phyloP scores from a whole-genome alignment of 2,888 invertebrate genomes.

The Bugulina stolonifera region DNA sequence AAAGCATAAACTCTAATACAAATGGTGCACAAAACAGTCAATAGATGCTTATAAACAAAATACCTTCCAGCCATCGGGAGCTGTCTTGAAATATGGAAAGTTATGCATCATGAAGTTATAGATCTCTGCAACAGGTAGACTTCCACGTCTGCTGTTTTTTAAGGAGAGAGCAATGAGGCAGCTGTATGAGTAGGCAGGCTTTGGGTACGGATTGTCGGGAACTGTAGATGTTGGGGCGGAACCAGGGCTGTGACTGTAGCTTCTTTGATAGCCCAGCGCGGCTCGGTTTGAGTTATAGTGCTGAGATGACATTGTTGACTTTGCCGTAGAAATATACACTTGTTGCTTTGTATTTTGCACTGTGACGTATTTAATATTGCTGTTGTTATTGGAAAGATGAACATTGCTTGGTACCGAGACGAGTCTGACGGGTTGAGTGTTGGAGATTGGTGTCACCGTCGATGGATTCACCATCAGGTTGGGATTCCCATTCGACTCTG shows the following conservation, averaged over 20 bases:
- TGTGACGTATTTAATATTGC: conserved; percentile 25
- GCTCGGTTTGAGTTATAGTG: background rate
- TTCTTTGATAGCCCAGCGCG: background rate
- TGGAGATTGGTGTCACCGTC: conserved; percentile 23
- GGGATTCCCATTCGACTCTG: conserved; percentile 26
- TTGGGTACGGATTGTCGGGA: conserved; percentile 63
- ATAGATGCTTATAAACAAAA: no score
- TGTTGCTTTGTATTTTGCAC: conserved; percentile 1
- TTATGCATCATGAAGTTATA: conserved; percentile 99
- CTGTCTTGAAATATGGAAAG: conserved; percentile 96
- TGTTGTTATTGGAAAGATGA: conserved; percentile 11
- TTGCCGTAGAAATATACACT: conserved; percentile 24
- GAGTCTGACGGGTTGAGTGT: background rate
- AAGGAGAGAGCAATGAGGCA: conserved; percentile 96
- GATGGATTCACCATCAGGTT: conserved; percentile 26
- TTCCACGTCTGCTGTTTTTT: conserved; percentile 88
- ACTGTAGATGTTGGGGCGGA: conserved; percentile 8
- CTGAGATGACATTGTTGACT: conserved; percentile 20
- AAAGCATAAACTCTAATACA: no score
- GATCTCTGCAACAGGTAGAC: conserved; percentile 93
- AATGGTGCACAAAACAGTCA: no score
- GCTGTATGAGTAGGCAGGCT: conserved; percentile 95
- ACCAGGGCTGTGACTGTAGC: conserved; percentile 12
- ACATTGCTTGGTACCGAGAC: conserved; percentile 17
- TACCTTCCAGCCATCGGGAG: conserved; percentile 94